A percentile compares a stretch with the other conserved stretches of the same genome.
Evolutionary conservation across 2,113 vertebrate species (phyloP).

Genomic region (Tragulus kanchil): DNA sequence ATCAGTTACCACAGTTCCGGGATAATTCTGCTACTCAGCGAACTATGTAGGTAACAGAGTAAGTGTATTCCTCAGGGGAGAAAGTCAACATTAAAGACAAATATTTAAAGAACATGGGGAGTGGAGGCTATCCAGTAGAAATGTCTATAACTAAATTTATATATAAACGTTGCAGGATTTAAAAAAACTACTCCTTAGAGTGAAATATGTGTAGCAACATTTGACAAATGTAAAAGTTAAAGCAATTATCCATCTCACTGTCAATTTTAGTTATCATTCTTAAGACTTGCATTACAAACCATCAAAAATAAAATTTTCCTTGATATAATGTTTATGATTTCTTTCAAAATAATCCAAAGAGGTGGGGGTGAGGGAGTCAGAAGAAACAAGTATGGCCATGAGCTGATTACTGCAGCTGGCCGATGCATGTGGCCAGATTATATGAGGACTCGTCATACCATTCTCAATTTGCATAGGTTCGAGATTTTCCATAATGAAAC

Average conservation of each 20-base stretch:
- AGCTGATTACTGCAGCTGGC: background rate
- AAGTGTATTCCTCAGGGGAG: background rate
- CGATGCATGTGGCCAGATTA: background rate
- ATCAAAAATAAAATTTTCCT: conserved; percentile 33
- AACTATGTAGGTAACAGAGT: background rate
- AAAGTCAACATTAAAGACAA: conserved; percentile 21
- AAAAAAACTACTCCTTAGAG: background rate
- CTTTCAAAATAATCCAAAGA: conserved; percentile 40
- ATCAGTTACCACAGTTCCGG: background rate
- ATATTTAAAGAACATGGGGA: background rate
- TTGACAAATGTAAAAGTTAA: background rate
- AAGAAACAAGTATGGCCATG: conserved; percentile 20
- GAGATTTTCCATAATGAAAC: conserved; percentile 22
- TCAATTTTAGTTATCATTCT: background rate
- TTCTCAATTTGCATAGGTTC: background rate
- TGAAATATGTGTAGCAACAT: background rate
- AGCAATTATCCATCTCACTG: background rate
- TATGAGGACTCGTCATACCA: background rate
- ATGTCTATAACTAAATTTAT: background rate
- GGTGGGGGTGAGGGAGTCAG: background rate
- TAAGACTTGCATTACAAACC: background rate
- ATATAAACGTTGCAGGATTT: background rate
- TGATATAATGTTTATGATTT: conserved; percentile 28
- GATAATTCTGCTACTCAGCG: background rate
- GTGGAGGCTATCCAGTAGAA: background rate